Evolutionary conservation across 2,888 invertebrate genomes (phyloP).

Genomic region (Andrena haemorrhoa): DNA sequence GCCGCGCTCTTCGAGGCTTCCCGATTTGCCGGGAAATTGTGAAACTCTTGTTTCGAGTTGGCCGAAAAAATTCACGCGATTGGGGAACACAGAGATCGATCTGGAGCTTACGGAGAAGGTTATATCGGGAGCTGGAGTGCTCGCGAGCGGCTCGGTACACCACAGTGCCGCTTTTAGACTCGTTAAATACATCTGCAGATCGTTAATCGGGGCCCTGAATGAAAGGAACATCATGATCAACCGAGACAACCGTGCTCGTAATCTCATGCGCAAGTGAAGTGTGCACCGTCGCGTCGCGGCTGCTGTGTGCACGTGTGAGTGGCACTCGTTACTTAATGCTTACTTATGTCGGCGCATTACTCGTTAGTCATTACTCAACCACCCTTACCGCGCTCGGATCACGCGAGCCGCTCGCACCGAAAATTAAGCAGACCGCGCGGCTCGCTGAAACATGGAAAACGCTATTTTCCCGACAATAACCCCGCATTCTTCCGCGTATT

Average conservation of each 20-base stretch:
- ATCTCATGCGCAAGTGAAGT: conserved; percentile 51
- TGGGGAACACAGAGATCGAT: not conserved
- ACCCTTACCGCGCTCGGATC: conserved; percentile 53
- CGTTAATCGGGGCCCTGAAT: conserved; percentile 70
- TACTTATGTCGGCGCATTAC: conserved; percentile 72
- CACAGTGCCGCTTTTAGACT: conserved; percentile 63
- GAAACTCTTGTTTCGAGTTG: not conserved
- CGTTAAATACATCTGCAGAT: conserved; percentile 70
- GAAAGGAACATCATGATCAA: conserved; percentile 72
- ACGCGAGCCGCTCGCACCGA: conserved; percentile 30
- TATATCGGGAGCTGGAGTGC: not conserved
- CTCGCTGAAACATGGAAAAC: conserved; percentile 19
- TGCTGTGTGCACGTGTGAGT: conserved; percentile 57
- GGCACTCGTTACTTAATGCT: conserved; percentile 74
- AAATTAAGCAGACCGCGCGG: conserved; percentile 21
- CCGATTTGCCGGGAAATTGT: not conserved
- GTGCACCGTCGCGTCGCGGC: conserved; percentile 40
- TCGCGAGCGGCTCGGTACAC: conserved; percentile 42
- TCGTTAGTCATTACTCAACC: conserved; percentile 74
- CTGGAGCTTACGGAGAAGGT: not conserved
- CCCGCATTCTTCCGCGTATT: not conserved
- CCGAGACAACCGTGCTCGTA: conserved; percentile 68
- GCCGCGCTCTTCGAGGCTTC: not conserved
- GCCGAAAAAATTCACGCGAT: not conserved
- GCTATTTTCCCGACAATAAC: conserved; percentile 11